Evolutionary conservation across 2,888 invertebrate genomes (phyloP).

Genomic region (Lasioglossum malachurum): DNA sequence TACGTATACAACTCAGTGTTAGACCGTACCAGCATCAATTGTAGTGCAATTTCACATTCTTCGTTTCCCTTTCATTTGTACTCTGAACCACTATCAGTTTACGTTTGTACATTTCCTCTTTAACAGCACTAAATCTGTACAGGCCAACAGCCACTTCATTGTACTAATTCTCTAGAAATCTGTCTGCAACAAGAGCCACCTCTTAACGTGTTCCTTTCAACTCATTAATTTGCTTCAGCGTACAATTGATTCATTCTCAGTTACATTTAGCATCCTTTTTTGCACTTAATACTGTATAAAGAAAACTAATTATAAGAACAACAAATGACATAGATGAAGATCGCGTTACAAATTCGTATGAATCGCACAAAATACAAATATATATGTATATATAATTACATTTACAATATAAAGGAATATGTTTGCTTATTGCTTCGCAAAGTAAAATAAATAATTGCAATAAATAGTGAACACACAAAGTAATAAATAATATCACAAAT

Average conservation of each 20-base stretch:
- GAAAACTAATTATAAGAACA: constrained; percentile 9
- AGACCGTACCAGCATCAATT: constrained; percentile 40
- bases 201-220: constrained; percentile 6
- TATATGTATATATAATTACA: constrained; percentile 19
- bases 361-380: constrained; percentile 23
- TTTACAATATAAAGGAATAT: constrained; percentile 33
- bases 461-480: constrained; percentile 50
- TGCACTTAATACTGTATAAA: constrained; percentile 16
- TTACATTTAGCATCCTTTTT: constrained; percentile 11
- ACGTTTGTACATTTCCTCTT: constrained; percentile 58
- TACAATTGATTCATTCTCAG: constrained; percentile 22
- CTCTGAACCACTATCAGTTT: constrained; percentile 55
- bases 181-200: constrained; percentile 38
- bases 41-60: constrained; percentile 45
- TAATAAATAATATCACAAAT: constrained; percentile 59
- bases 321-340: constrained; percentile 13
- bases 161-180: constrained; percentile 51
- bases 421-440: background rate
- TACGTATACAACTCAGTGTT: constrained; percentile 47
- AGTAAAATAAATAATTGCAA: constrained; percentile 44
- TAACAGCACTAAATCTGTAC: constrained; percentile 48
- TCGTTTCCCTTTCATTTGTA: constrained; percentile 50
- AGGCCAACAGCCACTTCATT: constrained; percentile 55
- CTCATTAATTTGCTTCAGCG: constrained; percentile 8
- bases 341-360: constrained; percentile 12